Percentiles rank a stretch among this genome's conserved stretches.
Conservation (phyloP, 2,888 invertebrate species). For the Drosophila ochracea region DNA sequence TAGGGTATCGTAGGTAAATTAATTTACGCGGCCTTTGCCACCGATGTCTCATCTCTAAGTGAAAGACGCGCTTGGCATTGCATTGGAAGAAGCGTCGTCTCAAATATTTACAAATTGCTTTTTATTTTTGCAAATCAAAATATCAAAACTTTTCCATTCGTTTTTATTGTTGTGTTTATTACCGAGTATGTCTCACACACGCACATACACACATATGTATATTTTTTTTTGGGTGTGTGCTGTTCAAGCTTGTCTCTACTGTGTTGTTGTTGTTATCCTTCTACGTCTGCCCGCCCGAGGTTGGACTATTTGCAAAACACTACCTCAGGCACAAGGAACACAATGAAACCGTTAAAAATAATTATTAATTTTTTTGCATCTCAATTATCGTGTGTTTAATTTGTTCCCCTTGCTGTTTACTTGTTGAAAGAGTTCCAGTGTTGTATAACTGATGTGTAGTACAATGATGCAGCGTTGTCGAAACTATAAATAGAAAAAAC, state of each 20-base stretch:
- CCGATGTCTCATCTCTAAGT: slow-evolving; percentile 53
- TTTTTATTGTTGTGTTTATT: slow-evolving; percentile 60
- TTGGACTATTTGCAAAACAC: background rate
- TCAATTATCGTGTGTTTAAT: slow-evolving; percentile 24
- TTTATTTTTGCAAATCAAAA: slow-evolving; percentile 28
- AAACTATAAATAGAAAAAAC: slow-evolving; percentile 5
- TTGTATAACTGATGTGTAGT: slow-evolving; percentile 17
- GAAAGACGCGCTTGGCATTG: background rate
- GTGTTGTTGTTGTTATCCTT: slow-evolving; percentile 11
- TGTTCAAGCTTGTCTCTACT: slow-evolving; percentile 44
- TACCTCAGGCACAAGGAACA: slow-evolving; percentile 19
- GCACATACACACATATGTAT: slow-evolving; percentile 20
- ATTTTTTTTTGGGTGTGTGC: slow-evolving; percentile 66
- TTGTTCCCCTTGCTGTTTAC: slow-evolving; percentile 49
- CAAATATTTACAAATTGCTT: background rate
- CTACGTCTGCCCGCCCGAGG: slow-evolving; percentile 5
- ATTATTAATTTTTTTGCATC: slow-evolving; percentile 17
- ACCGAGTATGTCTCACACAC: slow-evolving; percentile 43
- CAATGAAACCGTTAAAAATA: slow-evolving; percentile 17
- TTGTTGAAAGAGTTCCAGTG: slow-evolving; percentile 52
- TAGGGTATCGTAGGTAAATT: slow-evolving; percentile 53
- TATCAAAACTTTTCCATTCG: slow-evolving; percentile 47
- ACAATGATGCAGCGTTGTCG: slow-evolving; percentile 20
- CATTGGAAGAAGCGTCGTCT: background rate
- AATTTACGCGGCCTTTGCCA: slow-evolving; percentile 64